Evolutionary conservation across 2,888 invertebrate species (phyloP), one percentile per base, ranked within the genome.

Genomic region (Scaptomyza cyrtandrae): DNA sequence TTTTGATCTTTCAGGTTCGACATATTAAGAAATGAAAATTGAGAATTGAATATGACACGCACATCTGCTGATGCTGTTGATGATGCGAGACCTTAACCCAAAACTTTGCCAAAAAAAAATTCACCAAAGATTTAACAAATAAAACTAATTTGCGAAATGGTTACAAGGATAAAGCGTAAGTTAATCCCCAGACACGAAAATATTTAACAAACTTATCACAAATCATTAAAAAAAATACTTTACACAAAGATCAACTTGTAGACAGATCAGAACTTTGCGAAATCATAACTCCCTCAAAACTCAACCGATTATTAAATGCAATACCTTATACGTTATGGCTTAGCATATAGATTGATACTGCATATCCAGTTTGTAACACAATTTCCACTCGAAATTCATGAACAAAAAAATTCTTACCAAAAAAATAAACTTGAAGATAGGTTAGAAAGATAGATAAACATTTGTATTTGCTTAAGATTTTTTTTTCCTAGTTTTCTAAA

Each of bases 101-200:
- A 75, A 75, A 60, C 39, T 14, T 46, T 49, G 48, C 27, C 27
- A 54, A 57, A 57, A 57, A 44, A 29, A 50, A 29, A 2, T 37
- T 56, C 35, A 14, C 14, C 35, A 10, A 10, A 37, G 11, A 43
- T 35, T 29, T 29, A 31, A 11, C 44, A 59, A 43, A n/a, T 35
- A 50, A 6, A 70, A 60, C 46, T 43, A 70, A 70, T 67, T 70
- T 37, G 24, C 10, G 33, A 74, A 75, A 60, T 75, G 75, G 75
- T 60, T 68, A 78, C 75, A 79, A 75, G 75, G 75, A 75, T 75
- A 58, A 49, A 29, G 5, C 29, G n/a, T n/a, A 29, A 53, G 50
- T 35, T 24, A 19, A 44, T 37, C 16, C 13, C 7, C 19, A 48
- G 11, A 45, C 11, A 46, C 13, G 14, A 35, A 27, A 41, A 31